Evolutionary conservation across 2,797 vertebrate species (phyloP).

Genomic region (Poecilia gillii): DNA sequence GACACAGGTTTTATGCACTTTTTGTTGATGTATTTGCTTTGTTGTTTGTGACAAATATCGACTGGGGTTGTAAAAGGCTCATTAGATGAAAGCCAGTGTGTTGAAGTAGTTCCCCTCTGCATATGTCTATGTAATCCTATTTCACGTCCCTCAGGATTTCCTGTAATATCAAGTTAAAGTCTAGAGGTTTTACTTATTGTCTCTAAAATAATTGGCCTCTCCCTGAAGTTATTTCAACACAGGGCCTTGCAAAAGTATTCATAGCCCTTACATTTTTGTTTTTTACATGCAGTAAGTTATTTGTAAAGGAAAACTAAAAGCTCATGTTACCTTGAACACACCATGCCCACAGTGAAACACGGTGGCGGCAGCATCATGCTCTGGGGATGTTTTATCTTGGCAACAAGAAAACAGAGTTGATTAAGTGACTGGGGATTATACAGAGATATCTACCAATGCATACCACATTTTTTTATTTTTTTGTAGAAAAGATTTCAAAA

Average conservation of each 20-base stretch:
- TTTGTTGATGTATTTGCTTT: slow-evolving; percentile 10
- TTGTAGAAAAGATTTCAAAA: background rate
- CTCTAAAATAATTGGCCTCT: background rate
- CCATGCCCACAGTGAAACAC: too few relatives aligned
- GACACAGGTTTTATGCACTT: background rate
- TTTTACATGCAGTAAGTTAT: too few relatives aligned
- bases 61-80: slow-evolving; percentile 24
- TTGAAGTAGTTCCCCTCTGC: slow-evolving; percentile 47
- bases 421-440: background rate
- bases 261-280: background rate
- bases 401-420: too few relatives aligned
- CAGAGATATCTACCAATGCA: background rate
- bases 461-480: background rate
- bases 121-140: slow-evolving; percentile 27
- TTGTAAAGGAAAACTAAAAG: too few relatives aligned
- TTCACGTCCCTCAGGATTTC: slow-evolving; percentile 35
- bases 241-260: background rate
- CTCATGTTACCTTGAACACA: too few relatives aligned
- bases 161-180: slow-evolving; percentile 16
- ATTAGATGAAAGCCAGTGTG: slow-evolving; percentile 42
- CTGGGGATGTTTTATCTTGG: too few relatives aligned
- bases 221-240: background rate
- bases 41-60: slow-evolving; percentile 24
- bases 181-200: background rate
- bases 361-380: too few relatives aligned